Conservation (phyloP, 2,113 vertebrate genomes). For the Mugil cephalus region DNA sequence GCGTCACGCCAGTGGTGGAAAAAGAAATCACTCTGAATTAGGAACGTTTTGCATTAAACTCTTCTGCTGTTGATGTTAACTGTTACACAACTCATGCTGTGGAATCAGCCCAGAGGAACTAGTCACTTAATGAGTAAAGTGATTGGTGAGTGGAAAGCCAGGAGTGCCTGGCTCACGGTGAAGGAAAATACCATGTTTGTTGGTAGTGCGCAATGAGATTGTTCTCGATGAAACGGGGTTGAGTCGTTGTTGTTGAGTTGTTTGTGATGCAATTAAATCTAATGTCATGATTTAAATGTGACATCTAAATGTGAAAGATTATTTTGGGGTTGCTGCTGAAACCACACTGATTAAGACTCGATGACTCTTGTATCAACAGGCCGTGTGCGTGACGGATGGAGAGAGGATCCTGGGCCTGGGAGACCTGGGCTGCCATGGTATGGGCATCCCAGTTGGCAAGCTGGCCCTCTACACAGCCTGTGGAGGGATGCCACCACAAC, state of each 20-base stretch:
- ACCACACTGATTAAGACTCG: background rate
- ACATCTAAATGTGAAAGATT: background rate
- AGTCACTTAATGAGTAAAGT: slow-evolving; percentile 24
- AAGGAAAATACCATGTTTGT: slow-evolving; percentile 39
- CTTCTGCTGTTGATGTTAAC: slow-evolving; percentile 36
- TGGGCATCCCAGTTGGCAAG: slow-evolving; percentile 99
- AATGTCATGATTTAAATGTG: background rate
- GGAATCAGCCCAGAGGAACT: slow-evolving; percentile 32
- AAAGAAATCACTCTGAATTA: slow-evolving; percentile 20
- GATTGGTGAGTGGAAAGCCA: slow-evolving; percentile 48
- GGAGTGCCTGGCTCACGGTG: slow-evolving; percentile 38
- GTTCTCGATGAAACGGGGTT: slow-evolving; percentile 29
- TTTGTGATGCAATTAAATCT: slow-evolving; percentile 14
- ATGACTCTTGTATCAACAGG: slow-evolving; percentile 78
- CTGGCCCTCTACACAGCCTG: slow-evolving; percentile 96
- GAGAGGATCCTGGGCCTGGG: slow-evolving; percentile 97
- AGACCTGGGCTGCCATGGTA: slow-evolving; percentile 95
- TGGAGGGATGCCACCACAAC: slow-evolving; percentile 92
- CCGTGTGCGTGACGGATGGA: slow-evolving; percentile 95
- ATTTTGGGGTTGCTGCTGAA: too few relatives aligned
- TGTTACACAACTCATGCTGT: slow-evolving; percentile 46
- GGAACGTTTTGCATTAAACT: slow-evolving; percentile 54
- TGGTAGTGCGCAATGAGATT: slow-evolving; percentile 22
- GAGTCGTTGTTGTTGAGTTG: background rate
- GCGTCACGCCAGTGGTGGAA: slow-evolving; percentile 51